Base-by-base conservation (phyloP, 1,140 invertebrate genomes). In the Drosophila nebulosa region DNA sequence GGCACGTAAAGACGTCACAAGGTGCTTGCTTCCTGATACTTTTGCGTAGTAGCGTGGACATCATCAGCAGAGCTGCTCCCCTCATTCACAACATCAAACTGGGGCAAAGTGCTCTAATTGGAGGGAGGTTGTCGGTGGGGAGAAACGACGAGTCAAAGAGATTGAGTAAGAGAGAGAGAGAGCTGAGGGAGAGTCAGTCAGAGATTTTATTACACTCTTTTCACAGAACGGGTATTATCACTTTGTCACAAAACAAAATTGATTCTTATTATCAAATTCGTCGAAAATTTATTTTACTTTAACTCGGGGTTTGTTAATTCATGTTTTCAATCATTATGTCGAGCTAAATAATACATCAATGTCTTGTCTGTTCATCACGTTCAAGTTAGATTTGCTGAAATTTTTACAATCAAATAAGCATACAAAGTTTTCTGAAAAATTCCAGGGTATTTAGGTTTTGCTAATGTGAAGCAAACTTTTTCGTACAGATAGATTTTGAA, bases 1-100 rank as follows among this genome's bases (percentile, higher is more conserved):
- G 30, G 10, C 30, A 32, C 30, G 35, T 32, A 74, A 74, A 74
- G 56, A 74, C 71, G 71, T 74, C 71, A 74, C 71, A 74, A 74
- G 63, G 70, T 67, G 36, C 53, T 71, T 72, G 39, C 39, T 46
- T 46, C 39, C 39, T 46, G 39, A 10, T 46, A 46, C 21, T 32
- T 32, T 46, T 46, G 39, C 39, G 39, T 46, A 46, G 39, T 46
- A 46, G 18, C 39, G 16, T 18, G 16, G 39, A 21, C 39, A 46
- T 32, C 30, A 12, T n/a, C n/a, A n/a, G n/a, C n/a, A n/a, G n/a
- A n/a, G n/a, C 30, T 10, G 9, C 58, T 59, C 59, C 21, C 27
- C 36, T 32, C 36, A 58, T 39, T 42, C 36, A 35, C 32, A 27
- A 60, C 52, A 68, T 51, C 21, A 12, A 59, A 69, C 14, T 51